phyloP scores from a whole-genome alignment of 1,140 invertebrate genomes.

The Ganaspis sp. region DNA sequence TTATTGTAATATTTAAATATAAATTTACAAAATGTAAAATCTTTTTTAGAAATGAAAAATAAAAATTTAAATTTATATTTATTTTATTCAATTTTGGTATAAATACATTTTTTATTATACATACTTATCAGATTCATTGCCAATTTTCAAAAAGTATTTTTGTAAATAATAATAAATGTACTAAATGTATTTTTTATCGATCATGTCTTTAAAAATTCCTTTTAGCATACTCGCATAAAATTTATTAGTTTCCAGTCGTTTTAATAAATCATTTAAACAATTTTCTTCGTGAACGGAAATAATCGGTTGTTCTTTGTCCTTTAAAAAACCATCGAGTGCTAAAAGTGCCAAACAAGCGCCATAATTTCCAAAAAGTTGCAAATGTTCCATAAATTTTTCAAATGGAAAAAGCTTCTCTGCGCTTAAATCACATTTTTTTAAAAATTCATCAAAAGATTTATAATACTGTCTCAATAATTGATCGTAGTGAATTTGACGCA shows the following conservation, averaged over 20 bases:
- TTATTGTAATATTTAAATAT: no score
- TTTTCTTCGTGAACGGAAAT: conserved; percentile 32
- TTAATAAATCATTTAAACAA: neutral
- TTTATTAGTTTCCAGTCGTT: conserved; percentile 41
- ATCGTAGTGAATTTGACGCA: conserved; percentile 70
- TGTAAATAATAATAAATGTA: neutral
- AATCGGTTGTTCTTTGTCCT: conserved; percentile 39
- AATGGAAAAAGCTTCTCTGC: conserved; percentile 58
- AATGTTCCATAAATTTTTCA: conserved; percentile 51
- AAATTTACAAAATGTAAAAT: no score
- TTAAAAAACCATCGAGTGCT: conserved; percentile 47
- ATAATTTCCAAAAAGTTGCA: conserved; percentile 56
- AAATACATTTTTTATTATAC: no score
- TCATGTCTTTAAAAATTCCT: conserved; percentile 49
- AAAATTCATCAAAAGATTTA: conserved; percentile 61
- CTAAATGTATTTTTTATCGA: conserved; percentile 54
- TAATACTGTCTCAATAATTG: conserved; percentile 74
- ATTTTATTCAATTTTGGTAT: neutral
- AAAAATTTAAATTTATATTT: no score
- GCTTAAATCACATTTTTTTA: conserved; percentile 60
- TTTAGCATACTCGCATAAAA: conserved; percentile 46
- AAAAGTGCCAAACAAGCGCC: conserved; percentile 53
- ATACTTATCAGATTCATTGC: no score
- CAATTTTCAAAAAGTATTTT: no score
- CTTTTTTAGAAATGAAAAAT: no score